These are phyloP conservation scores for Phylloscopus trochilus DNA, from an alignment of 2,113 vertebrate genomes.

Conservation along the genomic window DNA sequence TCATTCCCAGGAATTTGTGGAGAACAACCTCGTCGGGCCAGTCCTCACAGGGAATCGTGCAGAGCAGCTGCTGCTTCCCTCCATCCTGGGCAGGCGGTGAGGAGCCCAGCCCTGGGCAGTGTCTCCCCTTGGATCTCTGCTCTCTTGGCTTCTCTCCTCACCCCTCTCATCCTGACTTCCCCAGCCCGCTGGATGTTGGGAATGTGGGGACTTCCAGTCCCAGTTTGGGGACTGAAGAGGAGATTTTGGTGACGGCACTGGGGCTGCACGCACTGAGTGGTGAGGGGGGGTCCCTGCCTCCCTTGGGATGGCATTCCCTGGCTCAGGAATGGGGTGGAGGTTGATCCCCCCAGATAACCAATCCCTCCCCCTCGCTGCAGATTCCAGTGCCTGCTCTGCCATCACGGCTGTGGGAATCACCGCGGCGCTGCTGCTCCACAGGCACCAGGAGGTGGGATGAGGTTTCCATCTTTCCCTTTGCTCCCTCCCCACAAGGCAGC, in stretches of 20 bases:
- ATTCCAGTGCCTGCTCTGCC: conserved; percentile 71
- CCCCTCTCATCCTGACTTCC: accelerated
- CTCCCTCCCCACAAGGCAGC: neutral
- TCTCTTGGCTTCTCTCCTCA: neutral
- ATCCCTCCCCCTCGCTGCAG: conserved; percentile 40
- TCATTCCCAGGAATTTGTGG: conserved; percentile 77
- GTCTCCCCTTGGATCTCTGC: accelerated
- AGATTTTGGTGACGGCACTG: conserved; percentile 61
- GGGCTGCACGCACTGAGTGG: conserved; percentile 73
- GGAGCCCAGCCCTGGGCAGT: accelerated
- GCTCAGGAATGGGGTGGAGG: neutral
- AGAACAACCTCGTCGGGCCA: conserved; percentile 63
- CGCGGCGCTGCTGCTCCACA: conserved; percentile 82
- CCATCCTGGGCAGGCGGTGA: conserved; percentile 79
- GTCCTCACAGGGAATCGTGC: conserved; percentile 55
- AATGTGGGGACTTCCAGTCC: neutral
- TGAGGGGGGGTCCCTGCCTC: conserved; percentile 30
- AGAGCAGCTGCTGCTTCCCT: conserved; percentile 81
- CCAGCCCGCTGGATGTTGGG: neutral
- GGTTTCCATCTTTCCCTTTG: neutral
- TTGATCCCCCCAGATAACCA: accelerated
- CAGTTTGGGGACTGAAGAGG: conserved; percentile 30
- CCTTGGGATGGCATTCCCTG: neutral
- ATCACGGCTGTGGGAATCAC: conserved; percentile 82
- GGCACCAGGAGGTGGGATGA: conserved; percentile 75